Evolutionary conservation across 2,888 invertebrate species (phyloP).

Genomic region (Ischnura elegans): DNA sequence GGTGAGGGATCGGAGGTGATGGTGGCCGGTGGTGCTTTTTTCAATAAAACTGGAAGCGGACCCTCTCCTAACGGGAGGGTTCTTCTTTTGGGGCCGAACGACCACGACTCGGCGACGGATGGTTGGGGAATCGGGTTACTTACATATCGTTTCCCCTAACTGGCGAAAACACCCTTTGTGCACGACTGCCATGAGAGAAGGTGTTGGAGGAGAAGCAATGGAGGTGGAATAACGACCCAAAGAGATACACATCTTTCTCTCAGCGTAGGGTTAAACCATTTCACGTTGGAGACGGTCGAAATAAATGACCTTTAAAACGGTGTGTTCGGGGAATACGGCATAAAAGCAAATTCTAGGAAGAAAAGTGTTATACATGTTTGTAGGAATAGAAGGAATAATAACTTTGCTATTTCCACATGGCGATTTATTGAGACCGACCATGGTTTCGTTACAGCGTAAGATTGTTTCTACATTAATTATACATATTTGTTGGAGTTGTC

Average conservation of each 20-base stretch:
- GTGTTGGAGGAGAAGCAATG: not conserved
- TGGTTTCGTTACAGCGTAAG: too few species aligned
- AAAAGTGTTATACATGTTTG: too few species aligned
- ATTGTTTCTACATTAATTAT: too few species aligned
- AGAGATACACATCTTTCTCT: not conserved
- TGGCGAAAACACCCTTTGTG: not conserved
- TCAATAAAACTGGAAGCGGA: slow-evolving; percentile 5
- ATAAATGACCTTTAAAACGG: not conserved
- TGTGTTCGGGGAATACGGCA: too few species aligned
- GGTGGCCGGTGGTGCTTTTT: not conserved
- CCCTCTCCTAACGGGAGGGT: not conserved
- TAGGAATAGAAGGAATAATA: too few species aligned
- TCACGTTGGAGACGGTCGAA: not conserved
- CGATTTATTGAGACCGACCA: too few species aligned
- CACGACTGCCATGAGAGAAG: not conserved
- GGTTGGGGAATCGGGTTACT: slow-evolving; percentile 21
- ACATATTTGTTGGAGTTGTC: too few species aligned
- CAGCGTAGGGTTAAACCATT: not conserved
- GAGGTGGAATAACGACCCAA: not conserved
- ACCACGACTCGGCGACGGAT: not conserved
- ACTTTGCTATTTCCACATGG: too few species aligned
- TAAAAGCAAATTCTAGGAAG: too few species aligned
- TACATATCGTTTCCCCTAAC: not conserved
- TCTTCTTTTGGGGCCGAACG: not conserved
- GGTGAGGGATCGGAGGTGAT: not conserved